A percentile compares a stretch with the other conserved stretches of the same genome.
Evolutionary conservation across 1,140 invertebrate genomes (phyloP).

Genomic region (Solen grandis): DNA sequence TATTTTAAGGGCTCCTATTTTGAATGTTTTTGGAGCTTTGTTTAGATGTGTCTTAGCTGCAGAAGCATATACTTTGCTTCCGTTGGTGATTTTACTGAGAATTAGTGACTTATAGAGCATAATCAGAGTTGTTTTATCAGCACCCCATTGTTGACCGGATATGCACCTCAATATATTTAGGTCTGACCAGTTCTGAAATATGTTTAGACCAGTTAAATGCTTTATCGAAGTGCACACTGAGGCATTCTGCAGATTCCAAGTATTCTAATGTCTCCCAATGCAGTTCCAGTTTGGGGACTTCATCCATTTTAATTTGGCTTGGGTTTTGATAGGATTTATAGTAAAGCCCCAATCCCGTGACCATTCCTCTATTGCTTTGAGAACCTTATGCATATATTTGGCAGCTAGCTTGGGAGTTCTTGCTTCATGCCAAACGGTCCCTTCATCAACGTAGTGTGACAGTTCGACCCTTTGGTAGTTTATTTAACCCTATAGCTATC

Average conservation of each 20-base stretch:
- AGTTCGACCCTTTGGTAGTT: background rate
- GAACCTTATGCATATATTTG: too few species aligned
- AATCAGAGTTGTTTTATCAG: background rate
- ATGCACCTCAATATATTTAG: background rate
- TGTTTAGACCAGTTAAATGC: background rate
- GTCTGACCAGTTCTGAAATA: background rate
- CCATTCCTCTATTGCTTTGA: background rate
- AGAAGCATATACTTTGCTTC: too few species aligned
- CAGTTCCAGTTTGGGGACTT: background rate
- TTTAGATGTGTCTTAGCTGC: too few species aligned
- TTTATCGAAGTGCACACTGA: background rate
- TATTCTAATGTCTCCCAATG: background rate
- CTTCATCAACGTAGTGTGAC: slow-evolving; percentile 7
- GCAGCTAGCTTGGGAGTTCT: background rate
- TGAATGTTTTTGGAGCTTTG: too few species aligned
- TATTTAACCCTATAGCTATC: background rate
- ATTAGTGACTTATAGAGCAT: background rate
- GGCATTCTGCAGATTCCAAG: background rate
- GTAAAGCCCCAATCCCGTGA: background rate
- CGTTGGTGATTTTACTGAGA: too few species aligned
- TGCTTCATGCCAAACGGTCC: background rate
- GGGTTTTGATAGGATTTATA: background rate
- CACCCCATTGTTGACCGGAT: background rate
- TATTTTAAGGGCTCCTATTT: too few species aligned
- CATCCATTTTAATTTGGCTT: background rate